These are phyloP conservation scores for Drosophila mimetica DNA, from an alignment of 2,888 invertebrate species.

Conservation along the genomic window DNA sequence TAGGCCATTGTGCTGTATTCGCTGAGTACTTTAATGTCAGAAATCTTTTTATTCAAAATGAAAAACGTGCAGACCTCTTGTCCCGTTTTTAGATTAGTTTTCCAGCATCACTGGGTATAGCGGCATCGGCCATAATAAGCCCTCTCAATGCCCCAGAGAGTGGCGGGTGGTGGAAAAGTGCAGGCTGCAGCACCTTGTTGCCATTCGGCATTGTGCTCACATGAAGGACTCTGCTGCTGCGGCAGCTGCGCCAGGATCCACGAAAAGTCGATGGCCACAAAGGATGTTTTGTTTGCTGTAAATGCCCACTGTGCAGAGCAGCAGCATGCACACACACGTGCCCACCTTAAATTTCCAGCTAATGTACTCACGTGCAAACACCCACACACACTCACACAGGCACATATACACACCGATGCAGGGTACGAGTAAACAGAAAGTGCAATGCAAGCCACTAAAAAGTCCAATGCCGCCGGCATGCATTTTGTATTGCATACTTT, in stretches of 20 bases:
- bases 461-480: constrained; percentile 49
- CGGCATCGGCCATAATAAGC: constrained; percentile 37
- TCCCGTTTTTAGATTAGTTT: not conserved
- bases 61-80: constrained; percentile 1
- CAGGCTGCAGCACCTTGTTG: constrained; percentile 38
- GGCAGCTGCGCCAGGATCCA: constrained; percentile 31
- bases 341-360: constrained; percentile 41
- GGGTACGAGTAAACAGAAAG: constrained; percentile 53
- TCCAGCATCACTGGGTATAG: constrained; percentile 13
- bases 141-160: constrained; percentile 18
- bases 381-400: constrained; percentile 17
- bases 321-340: constrained; percentile 11
- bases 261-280: constrained; percentile 39
- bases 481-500: constrained; percentile 59
- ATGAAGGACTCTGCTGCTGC: constrained; percentile 23
- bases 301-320: constrained; percentile 41
- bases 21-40: too few relatives aligned
- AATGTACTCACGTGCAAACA: constrained; percentile 59
- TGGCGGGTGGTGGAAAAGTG: constrained; percentile 2
- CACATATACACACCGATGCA: constrained; percentile 5
- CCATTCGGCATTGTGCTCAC: constrained; percentile 32
- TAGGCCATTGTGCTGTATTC: too few relatives aligned
- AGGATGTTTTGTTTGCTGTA: constrained; percentile 42
- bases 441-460: constrained; percentile 49
- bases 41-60: too few relatives aligned